Base-by-base conservation (phyloP, 2,888 invertebrate species). In the Cerceris ruficornis region DNA sequence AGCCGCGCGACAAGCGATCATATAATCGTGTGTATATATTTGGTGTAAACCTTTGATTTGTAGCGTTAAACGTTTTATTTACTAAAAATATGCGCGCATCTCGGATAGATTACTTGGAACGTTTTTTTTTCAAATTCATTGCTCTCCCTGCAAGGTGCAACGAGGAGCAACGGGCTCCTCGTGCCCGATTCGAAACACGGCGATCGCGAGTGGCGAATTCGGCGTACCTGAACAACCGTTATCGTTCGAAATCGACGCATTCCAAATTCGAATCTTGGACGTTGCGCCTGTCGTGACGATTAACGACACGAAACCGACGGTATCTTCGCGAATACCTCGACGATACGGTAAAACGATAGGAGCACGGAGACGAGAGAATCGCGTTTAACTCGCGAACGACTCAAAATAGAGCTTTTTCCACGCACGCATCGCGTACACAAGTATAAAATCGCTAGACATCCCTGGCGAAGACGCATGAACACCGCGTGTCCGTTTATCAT, bases 31-130 rank as follows among this genome's bases (percentile, higher is more conserved):
- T 71, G 61, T 76, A 77, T 77, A 77, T 86, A 87, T 87, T 87
- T 87, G 87, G 87, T 87, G 87, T 87, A 81, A 83, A 82, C 78
- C 83, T 87, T 87, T 87, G 87, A 87, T 87, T 87, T 81, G 62
- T 81, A 86, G 71, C 77, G 67, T 78, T 74, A 61, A 74, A 77
- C 69, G 69, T 80, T 75, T 72, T 81, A 84, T 71, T 78, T 76
- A 79, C 78, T 82, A 82, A 84, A 77, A 71, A 65, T 76, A 82
- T 72, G n/a, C 57, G 57, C 52, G 43, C 60, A 67, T 55, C 28
- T 55, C 55, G 46, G 52, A 50, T 73, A 62, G 69, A 81, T 77
- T 77, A 80, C 67, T 73, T 43, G 69, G 67, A 62, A 62, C 71
- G 42, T 41, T 57, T 42, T 46, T 46, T 52, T 52, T 2, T 55